Base-by-base conservation (phyloP, 2,113 vertebrate species). In the Catharus fuscescens region DNA sequence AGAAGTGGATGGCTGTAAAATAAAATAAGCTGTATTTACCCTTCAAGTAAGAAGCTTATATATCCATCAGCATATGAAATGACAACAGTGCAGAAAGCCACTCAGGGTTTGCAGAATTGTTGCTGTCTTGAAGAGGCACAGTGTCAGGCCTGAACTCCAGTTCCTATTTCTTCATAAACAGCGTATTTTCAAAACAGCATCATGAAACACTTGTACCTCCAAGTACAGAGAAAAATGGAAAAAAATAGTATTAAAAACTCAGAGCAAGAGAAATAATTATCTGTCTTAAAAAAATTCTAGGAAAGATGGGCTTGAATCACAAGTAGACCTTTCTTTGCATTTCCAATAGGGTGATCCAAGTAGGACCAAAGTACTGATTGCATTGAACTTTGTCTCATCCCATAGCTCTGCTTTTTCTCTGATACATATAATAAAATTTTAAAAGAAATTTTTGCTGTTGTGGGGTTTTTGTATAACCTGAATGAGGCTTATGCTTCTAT, bases 351-450 rank as follows among this genome's bases (percentile, higher is more conserved):
- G 12, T 66, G 26, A 45, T 34, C 17, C 29, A 73, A 65, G 84
- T 74, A 18, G 2, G 12, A 78, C 29, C 0, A 2, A 80, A 14
- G 42, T 60, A 80, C 10, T 70, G 29, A 76, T 64, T 47, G 29
- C 42, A 45, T 2, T 0, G 2, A 82, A 16, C 9, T 71, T 38
- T 1, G 0, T 73, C 64, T 57, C 14, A 16, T 17, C 73, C 16
- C 8, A 32, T 74, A 62, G 10, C 10, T 69, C 28, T 66, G 17
- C 2, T 36, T 80, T 65, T 72, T 18, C 42, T 77, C 54, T 44
- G 18, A 64, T 34, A 38, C 1, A 20, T 29, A 26, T 38, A 53
- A 24, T 28, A 54, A 9, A 23, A 15, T 12, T n/a, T n/a, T 24
- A 9, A 12, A 32, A 44, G 7, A 61, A n/a, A 16, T 71, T 59